Percentiles rank a stretch among this genome's conserved stretches.
Conservation (phyloP, 2,113 vertebrate species). For the Anthoscopus minutus region DNA sequence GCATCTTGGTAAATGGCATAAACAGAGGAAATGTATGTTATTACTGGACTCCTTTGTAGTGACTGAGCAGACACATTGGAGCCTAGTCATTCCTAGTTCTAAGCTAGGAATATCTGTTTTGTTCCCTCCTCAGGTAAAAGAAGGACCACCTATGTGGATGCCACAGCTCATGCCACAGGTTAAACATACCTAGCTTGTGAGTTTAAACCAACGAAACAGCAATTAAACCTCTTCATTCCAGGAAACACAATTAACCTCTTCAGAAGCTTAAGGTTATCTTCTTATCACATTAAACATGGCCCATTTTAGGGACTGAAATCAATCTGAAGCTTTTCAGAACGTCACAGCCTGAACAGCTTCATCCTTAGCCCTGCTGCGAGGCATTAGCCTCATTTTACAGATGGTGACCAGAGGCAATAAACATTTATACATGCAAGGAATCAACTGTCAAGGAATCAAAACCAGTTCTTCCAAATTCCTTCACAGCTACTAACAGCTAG, state of each 20-base stretch:
- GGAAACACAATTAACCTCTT: background rate
- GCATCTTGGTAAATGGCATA: background rate
- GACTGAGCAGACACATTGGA: background rate
- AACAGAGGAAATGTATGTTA: background rate
- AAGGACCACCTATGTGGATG: background rate
- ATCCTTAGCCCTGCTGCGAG: background rate
- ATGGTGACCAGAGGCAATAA: constrained; percentile 1
- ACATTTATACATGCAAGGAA: background rate
- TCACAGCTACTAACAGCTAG: background rate
- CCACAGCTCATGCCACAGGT: background rate
- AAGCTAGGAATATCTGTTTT: background rate
- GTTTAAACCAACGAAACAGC: background rate
- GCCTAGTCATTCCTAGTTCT: background rate
- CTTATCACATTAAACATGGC: background rate
- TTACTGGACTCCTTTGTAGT: background rate
- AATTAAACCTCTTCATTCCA: background rate
- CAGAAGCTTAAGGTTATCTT: background rate
- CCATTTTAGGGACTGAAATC: background rate
- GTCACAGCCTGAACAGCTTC: background rate
- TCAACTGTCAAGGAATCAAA: constrained; percentile 12
- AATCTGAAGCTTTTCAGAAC: background rate
- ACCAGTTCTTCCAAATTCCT: constrained; percentile 27
- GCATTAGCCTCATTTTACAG: background rate
- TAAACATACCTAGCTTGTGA: background rate
- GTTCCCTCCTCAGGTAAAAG: background rate